Evolutionary conservation across 2,888 invertebrate species (phyloP), one percentile per base, ranked within the genome.

Genomic region (Caenorhabditis afra): DNA sequence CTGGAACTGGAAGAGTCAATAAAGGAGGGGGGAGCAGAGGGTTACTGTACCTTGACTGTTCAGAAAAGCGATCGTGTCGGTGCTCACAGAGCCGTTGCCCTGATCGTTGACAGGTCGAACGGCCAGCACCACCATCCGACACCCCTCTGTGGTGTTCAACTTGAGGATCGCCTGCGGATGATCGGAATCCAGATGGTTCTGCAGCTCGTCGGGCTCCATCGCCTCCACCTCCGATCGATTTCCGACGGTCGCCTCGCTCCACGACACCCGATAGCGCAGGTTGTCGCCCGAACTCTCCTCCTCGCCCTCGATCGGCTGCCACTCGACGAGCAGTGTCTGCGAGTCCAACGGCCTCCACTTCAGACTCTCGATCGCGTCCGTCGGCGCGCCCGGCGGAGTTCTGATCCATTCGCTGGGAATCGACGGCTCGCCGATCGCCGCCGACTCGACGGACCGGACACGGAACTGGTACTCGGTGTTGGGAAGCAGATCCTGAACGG

Each of bases 401-500:
- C 78, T 73, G 4, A 89, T 58, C 89, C 89, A 89, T 1, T 84
- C 80, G 10, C 86, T 82, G 16, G 85, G 84, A 2, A 84, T 61
- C 0, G 88, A 87, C 3, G 87, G 82, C 5, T 83, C 79, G 18
- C 88, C 85, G 49, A 85, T 61, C 11, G 74, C 41, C 3, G 85
- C 77, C 16, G 83, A 18, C 41, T 81, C 66, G 64, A 82, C 67
- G 0, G 87, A 82, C 44, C 89, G 79, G 16, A 89, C 79, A n/a
- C 89, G 87, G 76, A 89, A 89, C 83, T 88, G 88, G 66, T 89
- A 88, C 18, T 81, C 84, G 18, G 82, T 73, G 71, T 88, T 89
- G 12, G 89, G 85, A n/a, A 62, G 57, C 39, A 89, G 78, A 20
- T 84, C 75, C 18, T 83, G 61, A n/a, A 87, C 68, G n/a, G 81